Conservation (phyloP, 2,888 invertebrate genomes). For the Acronicta leporina region DNA sequence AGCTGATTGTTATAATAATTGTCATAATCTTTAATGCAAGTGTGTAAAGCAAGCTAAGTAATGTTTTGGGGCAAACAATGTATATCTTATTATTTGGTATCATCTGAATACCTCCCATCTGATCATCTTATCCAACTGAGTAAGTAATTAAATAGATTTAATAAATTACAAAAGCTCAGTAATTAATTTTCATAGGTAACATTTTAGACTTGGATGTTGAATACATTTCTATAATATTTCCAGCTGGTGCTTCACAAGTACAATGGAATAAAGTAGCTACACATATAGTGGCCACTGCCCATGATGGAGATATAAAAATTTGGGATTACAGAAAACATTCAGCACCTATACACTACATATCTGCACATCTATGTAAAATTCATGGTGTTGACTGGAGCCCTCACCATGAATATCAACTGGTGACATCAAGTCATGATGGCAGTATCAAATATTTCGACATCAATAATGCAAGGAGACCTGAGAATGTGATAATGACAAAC, state of each 20-base stretch:
- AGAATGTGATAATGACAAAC: constrained; percentile 94
- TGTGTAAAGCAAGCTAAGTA: too few species aligned
- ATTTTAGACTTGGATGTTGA: too few species aligned
- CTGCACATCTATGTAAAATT: constrained; percentile 96
- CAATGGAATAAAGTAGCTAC: constrained; percentile 97
- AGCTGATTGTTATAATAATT: too few species aligned
- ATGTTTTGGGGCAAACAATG: too few species aligned
- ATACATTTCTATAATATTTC: constrained; percentile 21
- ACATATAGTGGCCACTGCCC: constrained; percentile 96
- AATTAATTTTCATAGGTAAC: too few species aligned
- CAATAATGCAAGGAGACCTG: constrained; percentile 94
- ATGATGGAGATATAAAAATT: constrained; percentile 98
- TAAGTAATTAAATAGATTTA: too few species aligned
- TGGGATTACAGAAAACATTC: constrained; percentile 98
- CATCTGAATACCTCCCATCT: too few species aligned
- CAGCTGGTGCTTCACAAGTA: constrained; percentile 97
- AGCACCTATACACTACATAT: constrained; percentile 96
- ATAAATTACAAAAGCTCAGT: too few species aligned
- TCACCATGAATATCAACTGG: constrained; percentile 94
- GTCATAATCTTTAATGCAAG: too few species aligned
- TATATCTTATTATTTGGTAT: too few species aligned
- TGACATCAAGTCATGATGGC: constrained; percentile 98
- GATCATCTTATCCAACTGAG: too few species aligned
- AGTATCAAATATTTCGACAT: constrained; percentile 98
- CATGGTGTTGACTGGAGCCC: constrained; percentile 98